Evolutionary conservation across 2,797 vertebrate species (phyloP).

Genomic region (Notolabrus celidotus): DNA sequence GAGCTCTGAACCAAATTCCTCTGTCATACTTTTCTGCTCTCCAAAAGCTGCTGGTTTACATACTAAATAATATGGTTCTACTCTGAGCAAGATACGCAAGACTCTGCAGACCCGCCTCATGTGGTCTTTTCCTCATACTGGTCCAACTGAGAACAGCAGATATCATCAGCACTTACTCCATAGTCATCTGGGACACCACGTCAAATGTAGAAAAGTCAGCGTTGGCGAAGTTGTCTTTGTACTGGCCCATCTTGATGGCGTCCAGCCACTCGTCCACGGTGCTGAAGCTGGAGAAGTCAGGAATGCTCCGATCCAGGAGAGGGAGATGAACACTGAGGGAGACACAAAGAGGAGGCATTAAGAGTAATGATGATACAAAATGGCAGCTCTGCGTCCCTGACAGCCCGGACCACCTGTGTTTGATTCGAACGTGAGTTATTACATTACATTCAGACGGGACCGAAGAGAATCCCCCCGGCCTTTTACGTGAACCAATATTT

Average conservation of each 20-base stretch:
- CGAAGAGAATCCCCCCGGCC: slow-evolving; percentile 43
- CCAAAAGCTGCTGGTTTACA: too few species aligned
- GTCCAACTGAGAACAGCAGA: slow-evolving; percentile 20
- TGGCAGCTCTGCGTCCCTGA: slow-evolving; percentile 11
- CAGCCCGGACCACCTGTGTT: slow-evolving; percentile 61
- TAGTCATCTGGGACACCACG: slow-evolving; percentile 98
- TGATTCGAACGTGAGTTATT: slow-evolving; percentile 65
- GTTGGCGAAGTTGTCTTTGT: slow-evolving; percentile 96
- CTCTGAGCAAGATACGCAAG: background rate
- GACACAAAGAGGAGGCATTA: slow-evolving; percentile 37
- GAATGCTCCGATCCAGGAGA: slow-evolving; percentile 96
- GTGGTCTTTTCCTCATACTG: slow-evolving; percentile 2
- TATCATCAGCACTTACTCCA: slow-evolving; percentile 92
- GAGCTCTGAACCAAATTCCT: too few species aligned
- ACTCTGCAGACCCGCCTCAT: slow-evolving; percentile 12
- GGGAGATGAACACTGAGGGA: slow-evolving; percentile 93
- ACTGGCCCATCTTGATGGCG: slow-evolving; percentile 99
- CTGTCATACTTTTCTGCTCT: too few species aligned
- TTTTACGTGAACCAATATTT: slow-evolving; percentile 63
- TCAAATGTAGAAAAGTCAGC: slow-evolving; percentile 95
- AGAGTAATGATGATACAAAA: slow-evolving; percentile 8
- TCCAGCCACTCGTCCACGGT: slow-evolving; percentile 98
- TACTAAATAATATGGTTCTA: background rate
- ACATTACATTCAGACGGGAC: slow-evolving; percentile 49
- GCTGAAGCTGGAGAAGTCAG: slow-evolving; percentile 98